These are phyloP conservation scores for Arvicanthis niloticus DNA, from an alignment of 2,113 vertebrate genomes.

Conservation along the genomic window DNA sequence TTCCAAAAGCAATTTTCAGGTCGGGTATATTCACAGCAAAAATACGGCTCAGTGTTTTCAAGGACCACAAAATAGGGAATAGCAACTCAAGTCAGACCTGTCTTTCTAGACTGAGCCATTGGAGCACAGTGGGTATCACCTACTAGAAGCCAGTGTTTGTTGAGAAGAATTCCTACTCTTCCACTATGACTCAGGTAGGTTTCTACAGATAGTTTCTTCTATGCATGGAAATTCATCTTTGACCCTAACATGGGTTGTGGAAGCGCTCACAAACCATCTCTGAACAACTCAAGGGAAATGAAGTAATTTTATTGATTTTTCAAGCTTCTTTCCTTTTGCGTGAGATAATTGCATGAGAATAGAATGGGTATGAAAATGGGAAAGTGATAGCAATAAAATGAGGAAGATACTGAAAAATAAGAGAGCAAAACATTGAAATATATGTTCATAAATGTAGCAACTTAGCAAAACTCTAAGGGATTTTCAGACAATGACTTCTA, in stretches of 20 bases:
- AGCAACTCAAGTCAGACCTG: constrained; percentile 33
- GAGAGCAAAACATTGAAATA: not conserved
- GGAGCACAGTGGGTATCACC: not conserved
- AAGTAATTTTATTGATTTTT: constrained; percentile 21
- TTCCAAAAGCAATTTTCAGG: constrained; percentile 70
- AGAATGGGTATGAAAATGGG: not conserved
- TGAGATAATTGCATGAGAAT: not conserved
- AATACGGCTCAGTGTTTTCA: constrained; percentile 37
- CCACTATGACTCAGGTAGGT: not conserved
- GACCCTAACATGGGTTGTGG: not conserved
- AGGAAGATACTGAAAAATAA: not conserved
- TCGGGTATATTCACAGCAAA: constrained; percentile 50
- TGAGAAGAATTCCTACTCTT: not conserved
- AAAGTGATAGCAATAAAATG: not conserved
- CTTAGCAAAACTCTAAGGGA: constrained; percentile 17
- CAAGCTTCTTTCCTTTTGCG: not conserved
- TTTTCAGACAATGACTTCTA: not conserved
- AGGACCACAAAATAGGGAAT: not conserved
- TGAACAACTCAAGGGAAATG: not conserved
- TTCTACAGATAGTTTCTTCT: not conserved
- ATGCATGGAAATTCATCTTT: not conserved
- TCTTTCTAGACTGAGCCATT: constrained; percentile 9
- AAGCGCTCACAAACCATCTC: not conserved
- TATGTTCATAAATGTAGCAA: not conserved
- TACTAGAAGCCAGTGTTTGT: not conserved